These are phyloP conservation scores for Panzeria rudis DNA, from an alignment of 2,888 invertebrate species.

Conservation along the genomic window DNA sequence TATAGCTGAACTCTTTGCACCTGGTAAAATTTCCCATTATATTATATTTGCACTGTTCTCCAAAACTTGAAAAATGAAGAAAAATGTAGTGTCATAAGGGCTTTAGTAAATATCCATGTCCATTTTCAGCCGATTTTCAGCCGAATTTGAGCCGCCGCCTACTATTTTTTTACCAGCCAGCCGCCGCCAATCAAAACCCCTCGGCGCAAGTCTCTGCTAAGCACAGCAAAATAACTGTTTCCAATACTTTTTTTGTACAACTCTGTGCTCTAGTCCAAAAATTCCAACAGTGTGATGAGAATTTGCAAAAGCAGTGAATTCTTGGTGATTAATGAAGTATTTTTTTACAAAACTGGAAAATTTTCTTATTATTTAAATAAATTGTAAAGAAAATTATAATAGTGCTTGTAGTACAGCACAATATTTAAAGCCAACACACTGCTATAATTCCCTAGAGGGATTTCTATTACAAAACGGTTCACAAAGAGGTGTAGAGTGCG, in stretches of 20 bases:
- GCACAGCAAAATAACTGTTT: too few species aligned
- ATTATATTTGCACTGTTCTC: too few species aligned
- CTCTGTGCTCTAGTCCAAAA: background rate
- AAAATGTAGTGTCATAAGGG: too few species aligned
- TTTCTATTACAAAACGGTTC: background rate
- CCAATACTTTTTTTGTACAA: constrained; percentile 7
- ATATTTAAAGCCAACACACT: background rate
- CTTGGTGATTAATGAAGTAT: constrained; percentile 37
- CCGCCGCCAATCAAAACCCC: too few species aligned
- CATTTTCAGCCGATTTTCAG: too few species aligned
- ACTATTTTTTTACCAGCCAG: too few species aligned
- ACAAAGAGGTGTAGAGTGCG: background rate
- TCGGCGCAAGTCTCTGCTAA: too few species aligned
- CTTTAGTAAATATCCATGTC: too few species aligned
- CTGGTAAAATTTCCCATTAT: too few species aligned
- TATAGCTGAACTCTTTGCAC: too few species aligned
- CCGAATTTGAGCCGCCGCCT: too few species aligned
- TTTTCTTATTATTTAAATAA: background rate
- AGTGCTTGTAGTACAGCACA: constrained; percentile 10
- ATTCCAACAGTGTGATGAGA: constrained; percentile 33
- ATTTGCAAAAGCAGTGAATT: constrained; percentile 35
- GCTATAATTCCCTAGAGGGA: background rate
- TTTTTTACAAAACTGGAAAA: background rate
- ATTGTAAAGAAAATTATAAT: background rate
- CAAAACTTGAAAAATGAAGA: too few species aligned